Conservation (phyloP, 2,888 invertebrate species). For the Sisyra terminalis region DNA sequence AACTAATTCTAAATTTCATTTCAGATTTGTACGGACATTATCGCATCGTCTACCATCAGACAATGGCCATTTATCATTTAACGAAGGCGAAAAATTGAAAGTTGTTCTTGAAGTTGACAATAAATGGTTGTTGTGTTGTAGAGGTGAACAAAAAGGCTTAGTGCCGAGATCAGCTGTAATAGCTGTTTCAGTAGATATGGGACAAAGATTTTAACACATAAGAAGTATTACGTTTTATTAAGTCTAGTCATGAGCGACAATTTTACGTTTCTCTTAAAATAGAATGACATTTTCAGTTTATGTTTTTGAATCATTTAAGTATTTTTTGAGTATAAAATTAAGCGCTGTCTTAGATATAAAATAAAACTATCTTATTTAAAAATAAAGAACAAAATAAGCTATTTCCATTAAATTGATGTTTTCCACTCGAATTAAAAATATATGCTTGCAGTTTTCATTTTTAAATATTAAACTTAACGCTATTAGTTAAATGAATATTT, state of each 20-base stretch:
- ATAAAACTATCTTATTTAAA: no score
- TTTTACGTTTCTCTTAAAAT: no score
- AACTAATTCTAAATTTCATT: conserved; percentile 14
- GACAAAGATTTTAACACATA: background rate
- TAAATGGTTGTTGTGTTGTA: conserved; percentile 57
- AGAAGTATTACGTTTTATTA: background rate
- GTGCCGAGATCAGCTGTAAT: conserved; percentile 56
- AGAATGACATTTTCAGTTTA: no score
- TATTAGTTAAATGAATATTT: no score
- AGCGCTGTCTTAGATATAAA: no score
- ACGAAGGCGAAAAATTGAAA: conserved; percentile 55
- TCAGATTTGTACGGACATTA: conserved; percentile 52
- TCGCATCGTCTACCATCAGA: conserved; percentile 61
- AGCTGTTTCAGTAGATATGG: conserved; percentile 24
- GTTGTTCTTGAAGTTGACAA: conserved; percentile 61
- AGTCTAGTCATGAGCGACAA: background rate
- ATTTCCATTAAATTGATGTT: no score
- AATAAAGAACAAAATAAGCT: no score
- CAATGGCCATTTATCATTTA: conserved; percentile 60
- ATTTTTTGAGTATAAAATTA: no score
- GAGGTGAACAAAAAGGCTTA: conserved; percentile 59
- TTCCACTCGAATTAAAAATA: no score
- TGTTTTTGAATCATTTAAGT: no score
- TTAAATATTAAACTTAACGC: no score
- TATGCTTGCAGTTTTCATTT: no score